Conservation (phyloP, 2,113 vertebrate species). For the Rhea americana region DNA sequence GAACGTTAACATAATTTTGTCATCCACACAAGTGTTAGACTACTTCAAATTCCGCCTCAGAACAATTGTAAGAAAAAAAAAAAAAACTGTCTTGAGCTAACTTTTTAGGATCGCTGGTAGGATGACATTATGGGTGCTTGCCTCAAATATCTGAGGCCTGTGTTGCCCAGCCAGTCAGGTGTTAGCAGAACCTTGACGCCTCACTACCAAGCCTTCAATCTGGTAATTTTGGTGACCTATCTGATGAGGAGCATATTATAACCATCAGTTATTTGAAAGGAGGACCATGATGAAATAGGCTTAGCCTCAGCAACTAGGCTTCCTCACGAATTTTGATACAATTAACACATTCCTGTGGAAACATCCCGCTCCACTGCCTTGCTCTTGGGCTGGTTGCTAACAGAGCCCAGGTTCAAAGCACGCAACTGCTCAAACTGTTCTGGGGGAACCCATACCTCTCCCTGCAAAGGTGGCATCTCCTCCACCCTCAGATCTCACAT, state of each 20-base stretch:
- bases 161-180: background rate
- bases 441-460: background rate
- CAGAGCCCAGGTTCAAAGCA: background rate
- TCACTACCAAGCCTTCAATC: no score
- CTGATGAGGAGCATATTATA: background rate
- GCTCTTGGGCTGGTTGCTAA: background rate
- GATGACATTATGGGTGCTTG: background rate
- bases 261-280: background rate
- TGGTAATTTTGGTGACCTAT: background rate
- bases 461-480: background rate
- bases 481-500: background rate
- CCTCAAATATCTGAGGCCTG: background rate
- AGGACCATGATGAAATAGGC: fast-evolving
- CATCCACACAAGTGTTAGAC: background rate
- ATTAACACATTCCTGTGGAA: background rate
- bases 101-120: background rate
- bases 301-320: background rate
- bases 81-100: background rate
- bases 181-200: background rate
- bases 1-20: background rate
- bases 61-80: background rate
- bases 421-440: background rate
- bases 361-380: background rate
- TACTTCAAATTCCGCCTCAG: background rate
- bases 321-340: background rate